Conservation (phyloP, 2,797 vertebrate genomes). For the Pagetopsis macropterus region DNA sequence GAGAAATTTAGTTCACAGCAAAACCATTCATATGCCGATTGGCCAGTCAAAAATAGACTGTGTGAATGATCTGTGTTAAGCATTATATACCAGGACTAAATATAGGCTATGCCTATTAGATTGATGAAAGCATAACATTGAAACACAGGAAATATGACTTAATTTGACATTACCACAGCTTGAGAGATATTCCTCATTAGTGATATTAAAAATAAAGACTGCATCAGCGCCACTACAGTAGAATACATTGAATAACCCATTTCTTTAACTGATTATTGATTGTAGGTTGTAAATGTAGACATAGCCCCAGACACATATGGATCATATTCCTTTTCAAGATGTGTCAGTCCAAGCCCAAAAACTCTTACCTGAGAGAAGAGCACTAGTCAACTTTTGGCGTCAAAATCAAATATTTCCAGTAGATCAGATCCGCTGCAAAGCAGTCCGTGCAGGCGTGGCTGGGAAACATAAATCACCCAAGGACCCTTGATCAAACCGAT, state of each 20-base stretch:
- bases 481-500: slow-evolving; percentile 3
- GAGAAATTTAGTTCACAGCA: not conserved
- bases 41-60: not conserved
- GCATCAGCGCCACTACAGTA: not conserved
- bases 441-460: slow-evolving; percentile 29
- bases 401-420: slow-evolving; percentile 20
- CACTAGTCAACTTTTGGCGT: not conserved
- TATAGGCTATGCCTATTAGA: not conserved
- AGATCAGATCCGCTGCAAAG: slow-evolving; percentile 28
- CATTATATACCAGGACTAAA: not conserved
- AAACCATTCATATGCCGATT: not conserved
- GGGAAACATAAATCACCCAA: not conserved
- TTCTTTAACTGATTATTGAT: not conserved
- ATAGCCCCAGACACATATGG: not conserved
- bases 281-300: not conserved
- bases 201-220: not conserved
- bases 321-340: not conserved
- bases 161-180: not conserved
- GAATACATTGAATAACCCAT: not conserved
- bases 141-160: not conserved
- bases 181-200: not conserved
- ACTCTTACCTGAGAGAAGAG: slow-evolving; percentile 22
- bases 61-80: not conserved
- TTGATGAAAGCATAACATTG: not conserved
- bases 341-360: slow-evolving; percentile 1